Conservation (phyloP, 2,888 invertebrate genomes). For the Frankliniella fusca region DNA sequence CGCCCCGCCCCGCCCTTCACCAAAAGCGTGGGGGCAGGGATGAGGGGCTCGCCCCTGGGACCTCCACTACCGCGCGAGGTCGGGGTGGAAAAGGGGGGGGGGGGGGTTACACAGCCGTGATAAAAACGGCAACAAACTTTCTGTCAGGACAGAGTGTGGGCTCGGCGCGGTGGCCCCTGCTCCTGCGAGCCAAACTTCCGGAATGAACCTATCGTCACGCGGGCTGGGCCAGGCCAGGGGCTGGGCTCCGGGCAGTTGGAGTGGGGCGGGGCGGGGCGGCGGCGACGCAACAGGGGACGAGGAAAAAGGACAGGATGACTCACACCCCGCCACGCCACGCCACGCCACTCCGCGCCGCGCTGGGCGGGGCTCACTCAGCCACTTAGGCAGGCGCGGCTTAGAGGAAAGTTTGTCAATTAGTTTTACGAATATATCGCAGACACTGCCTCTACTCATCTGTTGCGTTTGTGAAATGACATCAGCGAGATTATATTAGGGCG, state of each 20-base stretch:
- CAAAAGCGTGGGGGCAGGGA: background rate
- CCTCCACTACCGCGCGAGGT: background rate
- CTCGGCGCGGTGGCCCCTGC: background rate
- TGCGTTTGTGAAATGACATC: no score
- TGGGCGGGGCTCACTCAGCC: no score
- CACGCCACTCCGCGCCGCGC: no score
- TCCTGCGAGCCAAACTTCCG: background rate
- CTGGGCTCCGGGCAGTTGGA: background rate
- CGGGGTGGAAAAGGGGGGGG: background rate
- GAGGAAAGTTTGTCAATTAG: no score
- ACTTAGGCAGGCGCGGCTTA: no score
- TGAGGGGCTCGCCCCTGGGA: background rate
- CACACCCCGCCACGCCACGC: no score
- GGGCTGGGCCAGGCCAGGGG: background rate
- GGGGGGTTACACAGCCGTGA: background rate
- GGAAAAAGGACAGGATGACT: no score
- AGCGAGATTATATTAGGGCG: no score
- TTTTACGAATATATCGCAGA: no score
- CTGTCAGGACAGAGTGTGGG: background rate
- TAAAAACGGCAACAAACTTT: slow-evolving; percentile 23
- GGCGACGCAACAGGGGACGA: background rate
- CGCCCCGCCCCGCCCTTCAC: background rate
- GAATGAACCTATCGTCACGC: slow-evolving; percentile 12
- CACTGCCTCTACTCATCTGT: no score
- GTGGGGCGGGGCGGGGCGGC: background rate